Evolutionary conservation across 2,113 vertebrate genomes (phyloP).

Genomic region (Gavia stellata): DNA sequence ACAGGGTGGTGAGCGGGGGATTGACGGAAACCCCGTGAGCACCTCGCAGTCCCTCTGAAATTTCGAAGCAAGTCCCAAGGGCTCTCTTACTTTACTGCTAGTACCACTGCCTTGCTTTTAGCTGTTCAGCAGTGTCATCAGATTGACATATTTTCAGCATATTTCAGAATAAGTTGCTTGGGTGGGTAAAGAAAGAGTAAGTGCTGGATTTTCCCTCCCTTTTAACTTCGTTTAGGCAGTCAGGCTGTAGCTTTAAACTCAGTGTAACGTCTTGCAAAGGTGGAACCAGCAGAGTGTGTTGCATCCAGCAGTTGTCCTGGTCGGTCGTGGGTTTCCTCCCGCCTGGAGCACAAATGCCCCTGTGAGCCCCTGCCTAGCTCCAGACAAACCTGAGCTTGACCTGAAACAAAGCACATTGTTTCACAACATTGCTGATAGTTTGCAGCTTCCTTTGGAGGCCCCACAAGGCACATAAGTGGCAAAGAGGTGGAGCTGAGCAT

Average conservation of each 20-base stretch:
- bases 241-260: not conserved
- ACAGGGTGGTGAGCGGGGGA: not conserved
- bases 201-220: not conserved
- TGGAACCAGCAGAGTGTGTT: not conserved
- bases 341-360: rapidly evolving
- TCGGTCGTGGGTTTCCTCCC: not conserved
- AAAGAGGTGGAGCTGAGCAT: not conserved
- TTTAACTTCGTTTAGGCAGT: not conserved
- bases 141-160: not conserved
- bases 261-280: not conserved
- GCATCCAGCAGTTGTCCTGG: not conserved
- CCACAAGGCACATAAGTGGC: not conserved
- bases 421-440: not conserved
- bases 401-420: not conserved
- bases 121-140: not conserved
- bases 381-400: not conserved
- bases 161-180: not conserved
- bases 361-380: not conserved
- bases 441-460: not conserved
- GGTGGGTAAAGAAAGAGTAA: not conserved
- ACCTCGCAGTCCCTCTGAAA: not conserved
- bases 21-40: not conserved
- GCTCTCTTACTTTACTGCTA: not conserved
- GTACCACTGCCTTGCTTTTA: not conserved
- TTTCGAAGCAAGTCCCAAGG: not conserved